phyloP scores from a whole-genome alignment of 2,113 vertebrate genomes.

The Cololabis saira region DNA sequence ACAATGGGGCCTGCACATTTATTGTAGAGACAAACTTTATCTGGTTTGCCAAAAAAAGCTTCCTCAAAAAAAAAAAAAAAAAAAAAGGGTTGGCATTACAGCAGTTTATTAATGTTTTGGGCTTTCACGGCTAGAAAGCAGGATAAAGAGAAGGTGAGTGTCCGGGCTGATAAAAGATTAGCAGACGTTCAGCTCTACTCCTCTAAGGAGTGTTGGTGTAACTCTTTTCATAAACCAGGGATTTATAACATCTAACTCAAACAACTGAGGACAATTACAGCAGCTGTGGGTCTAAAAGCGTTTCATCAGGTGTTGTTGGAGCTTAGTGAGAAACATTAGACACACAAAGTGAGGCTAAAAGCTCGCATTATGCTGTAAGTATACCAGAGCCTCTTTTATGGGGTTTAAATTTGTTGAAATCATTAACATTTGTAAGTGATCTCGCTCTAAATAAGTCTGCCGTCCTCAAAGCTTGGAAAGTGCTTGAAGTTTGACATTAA shows the following conservation, averaged over 20 bases:
- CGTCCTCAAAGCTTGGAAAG: no score
- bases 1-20: slow-evolving; percentile 46
- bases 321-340: not conserved
- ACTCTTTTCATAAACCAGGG: not conserved
- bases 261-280: not conserved
- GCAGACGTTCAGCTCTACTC: not conserved
- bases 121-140: slow-evolving; percentile 13
- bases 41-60: slow-evolving; percentile 26
- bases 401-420: no score
- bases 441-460: no score
- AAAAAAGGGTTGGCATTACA: slow-evolving; percentile 10
- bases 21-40: slow-evolving; percentile 28
- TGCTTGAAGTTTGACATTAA: no score
- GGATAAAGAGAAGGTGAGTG: slow-evolving; percentile 14
- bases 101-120: slow-evolving; percentile 22
- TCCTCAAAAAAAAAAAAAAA: slow-evolving; percentile 2
- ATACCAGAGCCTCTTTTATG: no score
- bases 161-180: slow-evolving; percentile 11
- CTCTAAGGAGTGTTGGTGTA: not conserved
- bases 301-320: not conserved
- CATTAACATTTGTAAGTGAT: no score
- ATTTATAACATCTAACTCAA: not conserved
- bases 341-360: not conserved
- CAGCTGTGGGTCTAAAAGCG: not conserved
- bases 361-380: not conserved